Evolutionary conservation across 1,140 invertebrate genomes (phyloP).

Genomic region (Hyphantria cunea): DNA sequence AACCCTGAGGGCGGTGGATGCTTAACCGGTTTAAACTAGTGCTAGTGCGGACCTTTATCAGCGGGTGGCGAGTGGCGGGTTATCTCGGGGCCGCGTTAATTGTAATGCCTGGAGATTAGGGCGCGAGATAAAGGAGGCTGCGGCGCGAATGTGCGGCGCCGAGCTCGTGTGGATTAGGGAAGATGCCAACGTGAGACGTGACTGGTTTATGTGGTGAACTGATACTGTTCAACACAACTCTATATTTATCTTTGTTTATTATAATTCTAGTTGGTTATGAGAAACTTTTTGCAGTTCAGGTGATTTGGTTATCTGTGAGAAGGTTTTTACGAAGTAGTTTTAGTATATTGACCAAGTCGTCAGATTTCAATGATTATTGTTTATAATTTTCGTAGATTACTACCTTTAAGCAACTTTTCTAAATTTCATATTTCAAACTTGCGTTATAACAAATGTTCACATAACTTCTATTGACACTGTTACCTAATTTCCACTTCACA

Average conservation of each 20-base stretch:
- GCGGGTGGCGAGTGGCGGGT: constrained; percentile 77
- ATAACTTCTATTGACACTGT: too few species aligned
- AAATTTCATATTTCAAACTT: too few species aligned
- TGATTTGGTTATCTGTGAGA: too few species aligned
- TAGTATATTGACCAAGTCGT: too few species aligned
- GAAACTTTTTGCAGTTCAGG: background rate
- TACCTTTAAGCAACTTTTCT: too few species aligned
- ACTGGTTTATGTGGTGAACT: constrained; percentile 25
- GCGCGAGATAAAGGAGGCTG: constrained; percentile 56
- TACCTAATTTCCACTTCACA: too few species aligned
- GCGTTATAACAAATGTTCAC: too few species aligned
- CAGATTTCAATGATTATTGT: too few species aligned
- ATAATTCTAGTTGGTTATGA: background rate
- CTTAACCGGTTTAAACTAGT: constrained; percentile 78
- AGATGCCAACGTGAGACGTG: constrained; percentile 27
- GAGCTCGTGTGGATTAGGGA: constrained; percentile 24
- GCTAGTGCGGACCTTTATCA: constrained; percentile 66
- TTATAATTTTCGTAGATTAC: too few species aligned
- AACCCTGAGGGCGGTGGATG: constrained; percentile 69
- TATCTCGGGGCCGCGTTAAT: constrained; percentile 78
- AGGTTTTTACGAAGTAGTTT: too few species aligned
- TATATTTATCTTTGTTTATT: constrained; percentile 3
- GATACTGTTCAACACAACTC: constrained; percentile 7
- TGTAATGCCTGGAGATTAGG: constrained; percentile 77
- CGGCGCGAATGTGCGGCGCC: constrained; percentile 20